Evolutionary conservation across 2,113 vertebrate genomes (phyloP), one percentile per base, ranked within the genome.

Genomic region (Eptatretus burgeri): DNA sequence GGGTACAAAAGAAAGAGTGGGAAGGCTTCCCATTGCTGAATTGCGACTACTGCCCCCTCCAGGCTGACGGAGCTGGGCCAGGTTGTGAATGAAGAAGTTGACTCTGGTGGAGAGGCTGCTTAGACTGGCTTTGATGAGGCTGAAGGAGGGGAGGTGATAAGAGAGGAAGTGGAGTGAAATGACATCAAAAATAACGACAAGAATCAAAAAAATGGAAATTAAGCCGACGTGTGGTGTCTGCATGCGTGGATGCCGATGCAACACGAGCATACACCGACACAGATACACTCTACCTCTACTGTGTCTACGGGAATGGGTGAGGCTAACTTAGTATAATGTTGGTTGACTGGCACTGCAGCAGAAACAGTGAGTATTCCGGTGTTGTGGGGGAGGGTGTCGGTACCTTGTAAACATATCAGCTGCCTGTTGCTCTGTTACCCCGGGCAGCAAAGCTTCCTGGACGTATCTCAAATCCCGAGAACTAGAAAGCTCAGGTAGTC

Each of bases 81-180:
- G 74, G 69, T 95, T 98, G 73, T 95, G 91, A 74, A 98, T 86
- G 78, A 98, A 98, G 76, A 98, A 98, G 75, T 96, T 96, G 62
- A 96, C 81, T 70, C 93, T 95, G 66, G 91, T 96, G 71, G 91
- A 87, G n/a, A 95, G 85, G 2, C 87, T 95, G 71, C 87, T 85
- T 65, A 96, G 74, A 75, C 91, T 95, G 66, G 87, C 93, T 73
- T 96, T 88, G 1, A 96, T 96, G 69, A 93, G 74, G 73, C 89
- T 93, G 72, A 51, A 66, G 53, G 66, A 69, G 0, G 53, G 72
- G 66, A 19, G 41, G 51, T 2, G 16, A 5, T 13, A 41, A 11
- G 11, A n/a, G 53, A 12, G 16, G 53, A 17, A 63, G 63, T 52
- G 17, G 2, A 7, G 11, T 53, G 20, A 49, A 16, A 49, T 16